Evolutionary conservation across 2,797 vertebrate genomes (phyloP).

Genomic region (Epinephelus awoara): DNA sequence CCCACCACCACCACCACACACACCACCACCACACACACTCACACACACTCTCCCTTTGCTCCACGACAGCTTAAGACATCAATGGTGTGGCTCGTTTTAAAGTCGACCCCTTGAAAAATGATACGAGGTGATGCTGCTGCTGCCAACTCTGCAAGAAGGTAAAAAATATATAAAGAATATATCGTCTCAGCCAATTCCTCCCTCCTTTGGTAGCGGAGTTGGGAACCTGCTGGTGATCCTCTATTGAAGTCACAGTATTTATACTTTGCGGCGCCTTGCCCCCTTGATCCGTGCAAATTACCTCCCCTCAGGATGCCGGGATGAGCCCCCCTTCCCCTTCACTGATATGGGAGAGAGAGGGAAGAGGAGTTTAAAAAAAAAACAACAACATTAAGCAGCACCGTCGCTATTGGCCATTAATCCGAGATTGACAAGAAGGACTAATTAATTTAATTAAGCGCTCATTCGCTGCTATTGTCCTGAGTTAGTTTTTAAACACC

Average conservation of each 20-base stretch:
- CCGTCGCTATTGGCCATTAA: slow-evolving; percentile 90
- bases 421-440: slow-evolving; percentile 92
- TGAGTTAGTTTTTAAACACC: slow-evolving; percentile 90
- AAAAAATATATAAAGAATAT: slow-evolving; percentile 71
- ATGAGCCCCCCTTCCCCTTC: slow-evolving; percentile 88
- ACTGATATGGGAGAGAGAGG: slow-evolving; percentile 72
- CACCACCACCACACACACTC: slow-evolving; percentile 51
- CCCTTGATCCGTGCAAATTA: slow-evolving; percentile 96
- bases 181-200: slow-evolving; percentile 90
- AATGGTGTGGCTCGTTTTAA: slow-evolving; percentile 86
- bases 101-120: slow-evolving; percentile 83
- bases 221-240: slow-evolving; percentile 91
- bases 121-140: slow-evolving; percentile 79
- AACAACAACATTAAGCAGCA: slow-evolving; percentile 70
- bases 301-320: slow-evolving; percentile 93
- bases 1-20: slow-evolving; percentile 46
- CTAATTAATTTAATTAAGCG: slow-evolving; percentile 98
- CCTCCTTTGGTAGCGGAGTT: slow-evolving; percentile 87
- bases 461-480: slow-evolving; percentile 91
- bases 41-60: slow-evolving; percentile 74
- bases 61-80: slow-evolving; percentile 91
- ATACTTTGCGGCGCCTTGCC: slow-evolving; percentile 96
- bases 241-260: slow-evolving; percentile 99
- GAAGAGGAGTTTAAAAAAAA: slow-evolving; percentile 25
- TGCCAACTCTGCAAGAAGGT: slow-evolving; percentile 84